Evolutionary conservation across 2,888 invertebrate genomes (phyloP), one percentile per base, ranked within the genome.

Genomic region (Itoplectis maculator): DNA sequence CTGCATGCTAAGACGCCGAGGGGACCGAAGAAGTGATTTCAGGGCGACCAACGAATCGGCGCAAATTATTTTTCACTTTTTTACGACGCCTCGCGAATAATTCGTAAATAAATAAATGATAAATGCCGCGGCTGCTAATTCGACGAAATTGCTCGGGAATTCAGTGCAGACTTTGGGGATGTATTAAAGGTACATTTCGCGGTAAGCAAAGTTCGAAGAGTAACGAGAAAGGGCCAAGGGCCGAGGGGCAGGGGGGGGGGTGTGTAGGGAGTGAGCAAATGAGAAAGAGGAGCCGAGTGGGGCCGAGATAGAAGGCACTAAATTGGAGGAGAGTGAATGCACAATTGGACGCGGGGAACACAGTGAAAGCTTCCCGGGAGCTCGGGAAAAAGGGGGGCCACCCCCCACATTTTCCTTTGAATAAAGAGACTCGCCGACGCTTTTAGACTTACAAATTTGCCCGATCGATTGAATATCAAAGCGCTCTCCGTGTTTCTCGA

Each of bases 361-460:
- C 23, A 56, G 59, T 72, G 45, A 72, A 72, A 72, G 59, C 59
- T 42, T 40, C 3, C n/a, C n/a, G n/a, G n/a, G 45, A 45, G 45
- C 13, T 29, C 45, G 23, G 23, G 11, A 40, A 42, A 72, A 59
- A 18, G 72, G 56, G 59, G 29, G n/a, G n/a, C n/a, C n/a, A n/a
- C n/a, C n/a, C 45, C 59, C 56, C 8, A 59, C 29, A 72, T 72
- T 72, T 72, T 59, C 56, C 72, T 72, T 59, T 45, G 56, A 59
- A 59, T 45, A 47, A 72, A 65, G 56, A 72, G 72, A 45, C 45
- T 72, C n/a, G 72, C 11, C 45, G 29, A 13, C 15, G 35, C 72
- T 72, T 59, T 72, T 45, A 45, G 59, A 59, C 72, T 72, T 45
- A 59, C 59, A 72, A 72, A 72, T 72, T 61, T 56, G 45, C 18